Base-by-base conservation (phyloP, 2,888 invertebrate genomes). In the Orchesellides sinensis region DNA sequence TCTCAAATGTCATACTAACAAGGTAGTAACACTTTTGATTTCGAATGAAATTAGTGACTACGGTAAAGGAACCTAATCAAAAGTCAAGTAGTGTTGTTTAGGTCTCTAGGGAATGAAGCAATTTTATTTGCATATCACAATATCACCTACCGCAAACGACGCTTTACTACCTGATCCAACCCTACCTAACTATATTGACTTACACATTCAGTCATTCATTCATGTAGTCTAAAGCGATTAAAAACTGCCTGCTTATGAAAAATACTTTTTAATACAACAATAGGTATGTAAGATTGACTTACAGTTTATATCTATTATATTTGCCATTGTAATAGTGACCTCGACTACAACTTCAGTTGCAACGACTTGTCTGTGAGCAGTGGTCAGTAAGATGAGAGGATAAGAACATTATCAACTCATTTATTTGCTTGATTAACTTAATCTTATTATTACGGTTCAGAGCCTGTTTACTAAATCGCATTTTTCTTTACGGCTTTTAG, bases 291-390 rank as follows among this genome's bases (percentile, higher is more conserved):
- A n/a, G n/a, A n/a, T n/a, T n/a, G n/a, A n/a, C n/a, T n/a, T n/a
- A n/a, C n/a, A n/a, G n/a, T n/a, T n/a, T n/a, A n/a, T n/a, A n/a
- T n/a, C n/a, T n/a, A n/a, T n/a, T n/a, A n/a, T n/a, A n/a, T n/a
- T n/a, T n/a, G n/a, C n/a, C n/a, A n/a, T n/a, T n/a, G n/a, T 73
- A 35, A 49, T n/a, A 40, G 47, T 73, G 73, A 73, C 73, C 73
- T 73, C 73, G 47, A 61, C 59, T 59, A 29, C 23, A 23, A n/a
- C 56, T 59, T 69, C 29, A n/a, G 32, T 54, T 6, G 35, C 54
- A 10, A 21, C 54, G 54, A 35, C 59, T 70, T 56, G 23, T 5
- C 12, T 12, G 21, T 21, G 14, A 10, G 21, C 12, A 21, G 56
- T 29, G 61, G 4, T 8, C n/a, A 2, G 10, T n/a, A 19, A 27